phyloP scores from a whole-genome alignment of 2,113 vertebrate species.

The Barbus barbus region DNA sequence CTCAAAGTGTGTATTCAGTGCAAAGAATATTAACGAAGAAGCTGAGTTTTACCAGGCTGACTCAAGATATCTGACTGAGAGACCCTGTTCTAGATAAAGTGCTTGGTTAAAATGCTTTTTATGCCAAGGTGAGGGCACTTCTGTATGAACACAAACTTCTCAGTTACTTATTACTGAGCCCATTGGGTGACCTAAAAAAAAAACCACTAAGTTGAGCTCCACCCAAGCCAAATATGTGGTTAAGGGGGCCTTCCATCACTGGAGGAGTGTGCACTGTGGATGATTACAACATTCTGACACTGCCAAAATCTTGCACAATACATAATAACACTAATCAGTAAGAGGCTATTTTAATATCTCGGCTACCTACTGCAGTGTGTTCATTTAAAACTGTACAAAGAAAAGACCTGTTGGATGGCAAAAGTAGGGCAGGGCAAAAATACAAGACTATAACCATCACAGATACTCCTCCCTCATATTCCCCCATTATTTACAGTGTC shows the following conservation, averaged over 20 bases:
- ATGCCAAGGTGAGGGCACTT: not conserved
- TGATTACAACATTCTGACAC: not conserved
- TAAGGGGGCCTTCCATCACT: conserved; percentile 13
- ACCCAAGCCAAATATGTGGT: conserved; percentile 30
- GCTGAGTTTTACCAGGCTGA: not conserved
- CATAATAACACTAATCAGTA: conserved; percentile 17
- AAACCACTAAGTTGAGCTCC: conserved; percentile 8
- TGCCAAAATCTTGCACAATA: conserved; percentile 3
- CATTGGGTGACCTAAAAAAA: conserved; percentile 26
- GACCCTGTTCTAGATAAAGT: conserved; percentile 13
- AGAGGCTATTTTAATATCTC: conserved; percentile 19
- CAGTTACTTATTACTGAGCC: conserved; percentile 27
- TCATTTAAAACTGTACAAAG: not conserved
- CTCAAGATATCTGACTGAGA: not conserved
- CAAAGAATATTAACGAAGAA: not conserved
- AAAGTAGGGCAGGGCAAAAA: not conserved
- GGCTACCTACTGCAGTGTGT: no score
- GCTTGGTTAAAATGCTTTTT: conserved; percentile 14
- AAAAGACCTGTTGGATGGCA: not conserved
- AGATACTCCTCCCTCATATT: not conserved
- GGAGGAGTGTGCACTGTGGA: not conserved
- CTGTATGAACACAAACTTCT: conserved; percentile 11
- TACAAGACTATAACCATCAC: not conserved
- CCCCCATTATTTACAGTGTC: not conserved
- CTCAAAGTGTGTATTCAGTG: not conserved